phyloP scores from a whole-genome alignment of 1,140 invertebrate species.

The Hypothenemus hampei region DNA sequence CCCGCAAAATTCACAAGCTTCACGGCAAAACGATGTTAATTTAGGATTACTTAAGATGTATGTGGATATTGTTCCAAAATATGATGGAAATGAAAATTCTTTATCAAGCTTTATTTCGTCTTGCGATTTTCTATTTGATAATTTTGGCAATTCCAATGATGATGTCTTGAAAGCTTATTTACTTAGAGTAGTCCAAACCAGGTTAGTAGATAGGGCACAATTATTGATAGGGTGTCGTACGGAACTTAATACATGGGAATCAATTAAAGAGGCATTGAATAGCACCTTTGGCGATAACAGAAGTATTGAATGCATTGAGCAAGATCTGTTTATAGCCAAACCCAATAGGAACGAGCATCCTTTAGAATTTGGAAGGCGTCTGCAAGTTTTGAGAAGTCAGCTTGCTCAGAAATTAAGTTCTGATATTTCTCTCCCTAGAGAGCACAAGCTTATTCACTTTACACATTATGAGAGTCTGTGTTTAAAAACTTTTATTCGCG shows the following conservation, averaged over 20 bases:
- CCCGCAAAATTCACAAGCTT: no score
- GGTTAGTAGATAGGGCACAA: conserved; percentile 22
- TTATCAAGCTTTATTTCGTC: conserved; percentile 9
- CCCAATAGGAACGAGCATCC: conserved; percentile 21
- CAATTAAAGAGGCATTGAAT: conserved; percentile 20
- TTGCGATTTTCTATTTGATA: conserved; percentile 5
- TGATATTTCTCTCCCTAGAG: not conserved
- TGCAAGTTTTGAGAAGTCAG: conserved; percentile 12
- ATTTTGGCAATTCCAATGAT: not conserved
- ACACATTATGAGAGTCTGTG: not conserved
- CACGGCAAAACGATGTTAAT: no score
- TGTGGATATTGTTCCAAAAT: conserved; percentile 5
- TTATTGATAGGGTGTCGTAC: conserved; percentile 19
- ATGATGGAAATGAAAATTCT: conserved; percentile 7
- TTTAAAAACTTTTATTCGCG: conserved; percentile 1
- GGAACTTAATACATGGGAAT: conserved; percentile 22
- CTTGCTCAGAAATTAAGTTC: conserved; percentile 5
- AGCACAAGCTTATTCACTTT: not conserved
- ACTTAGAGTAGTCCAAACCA: conserved; percentile 17
- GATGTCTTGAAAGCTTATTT: conserved; percentile 19
- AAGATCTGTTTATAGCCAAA: conserved; percentile 23
- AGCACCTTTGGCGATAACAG: conserved; percentile 25
- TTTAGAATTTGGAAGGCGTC: conserved; percentile 21
- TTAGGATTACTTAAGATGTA: not conserved
- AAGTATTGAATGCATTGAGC: conserved; percentile 28